Base-by-base conservation (phyloP, 2,113 vertebrate genomes). In the Ammodramus savannarum region DNA sequence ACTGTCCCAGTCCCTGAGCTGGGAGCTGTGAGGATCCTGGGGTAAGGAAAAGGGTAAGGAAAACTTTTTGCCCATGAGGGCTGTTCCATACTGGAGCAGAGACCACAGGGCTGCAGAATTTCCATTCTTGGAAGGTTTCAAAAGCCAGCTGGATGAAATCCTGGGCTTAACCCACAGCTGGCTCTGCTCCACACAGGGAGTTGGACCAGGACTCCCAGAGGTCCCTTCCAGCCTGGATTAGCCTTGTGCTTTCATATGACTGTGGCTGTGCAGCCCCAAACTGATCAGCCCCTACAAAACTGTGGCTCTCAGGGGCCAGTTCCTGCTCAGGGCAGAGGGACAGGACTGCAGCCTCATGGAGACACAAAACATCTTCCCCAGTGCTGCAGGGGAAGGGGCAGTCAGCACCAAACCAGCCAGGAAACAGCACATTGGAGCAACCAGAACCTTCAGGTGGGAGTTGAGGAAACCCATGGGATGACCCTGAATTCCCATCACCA, bases 211-310 rank as follows among this genome's bases (percentile, higher is more conserved):
- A 80, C 5, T 39, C 26, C 6, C 29, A 2, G 3, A 59, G 29
- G 16, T 68, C 49, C 32, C n/a, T 79, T 65, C 44, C 67, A 86
- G 49, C 21, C 63, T 55, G 63, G 54, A 43, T 76, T 54, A 54
- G 10, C 20, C 61, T 65, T n/a, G 10, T 67, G 36, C 52, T 17
- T 34, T 16, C 1, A 0, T 7, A 11, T 2, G 34, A n/a, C 26
- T 26, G 83, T 36, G 48, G 43, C 22, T 2, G 1, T 21, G 59
- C 44, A 84, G 68, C 59, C 73, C 8, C 25, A 58, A 9, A 55
- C 0, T 4, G 22, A 43, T 80, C 55, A 52, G 36, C 20, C 20
- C 54, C 11, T 4, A 38, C 31, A 75, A 55, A 79, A 9, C 0
- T 0, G 6, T 13, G 38, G 57, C 13, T 73, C 17, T 44, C 41